phyloP scores from a whole-genome alignment of 2,113 vertebrate species.

The Marmota monax region DNA sequence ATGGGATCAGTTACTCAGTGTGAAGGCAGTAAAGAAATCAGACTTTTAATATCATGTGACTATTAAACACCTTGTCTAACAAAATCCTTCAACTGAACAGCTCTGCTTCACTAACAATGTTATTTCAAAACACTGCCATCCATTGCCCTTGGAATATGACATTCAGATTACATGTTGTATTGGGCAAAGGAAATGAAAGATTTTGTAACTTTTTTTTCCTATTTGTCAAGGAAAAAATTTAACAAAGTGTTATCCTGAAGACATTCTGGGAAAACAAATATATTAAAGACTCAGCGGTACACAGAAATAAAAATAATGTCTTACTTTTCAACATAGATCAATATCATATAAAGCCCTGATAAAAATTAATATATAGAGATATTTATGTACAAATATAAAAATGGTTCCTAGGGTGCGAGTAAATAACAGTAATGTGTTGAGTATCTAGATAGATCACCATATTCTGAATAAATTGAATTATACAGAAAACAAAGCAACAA shows the following conservation, averaged over 20 bases:
- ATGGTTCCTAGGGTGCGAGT: neutral
- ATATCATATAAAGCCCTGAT: neutral
- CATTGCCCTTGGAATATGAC: neutral
- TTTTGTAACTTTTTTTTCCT: constrained; percentile 28
- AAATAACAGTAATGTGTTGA: neutral
- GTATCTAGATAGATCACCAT: neutral
- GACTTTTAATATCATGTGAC: neutral
- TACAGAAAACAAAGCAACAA: neutral
- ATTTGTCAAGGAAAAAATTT: constrained; percentile 44
- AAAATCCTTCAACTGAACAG: constrained; percentile 6
- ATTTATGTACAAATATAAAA: neutral
- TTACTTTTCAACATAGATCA: neutral
- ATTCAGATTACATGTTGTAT: constrained; percentile 16
- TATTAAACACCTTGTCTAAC: constrained; percentile 26
- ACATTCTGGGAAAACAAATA: neutral
- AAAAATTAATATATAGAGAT: neutral
- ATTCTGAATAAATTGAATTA: neutral
- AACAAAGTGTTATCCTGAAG: neutral
- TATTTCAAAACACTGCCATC: neutral
- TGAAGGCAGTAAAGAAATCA: neutral
- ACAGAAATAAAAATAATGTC: constrained; percentile 1
- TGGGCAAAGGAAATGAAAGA: constrained; percentile 27
- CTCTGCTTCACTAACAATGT: neutral
- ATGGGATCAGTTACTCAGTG: neutral
- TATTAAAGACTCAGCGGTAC: constrained; percentile 10